Evolutionary conservation across 2,888 invertebrate genomes (phyloP).

Genomic region (Conistra vaccinii): DNA sequence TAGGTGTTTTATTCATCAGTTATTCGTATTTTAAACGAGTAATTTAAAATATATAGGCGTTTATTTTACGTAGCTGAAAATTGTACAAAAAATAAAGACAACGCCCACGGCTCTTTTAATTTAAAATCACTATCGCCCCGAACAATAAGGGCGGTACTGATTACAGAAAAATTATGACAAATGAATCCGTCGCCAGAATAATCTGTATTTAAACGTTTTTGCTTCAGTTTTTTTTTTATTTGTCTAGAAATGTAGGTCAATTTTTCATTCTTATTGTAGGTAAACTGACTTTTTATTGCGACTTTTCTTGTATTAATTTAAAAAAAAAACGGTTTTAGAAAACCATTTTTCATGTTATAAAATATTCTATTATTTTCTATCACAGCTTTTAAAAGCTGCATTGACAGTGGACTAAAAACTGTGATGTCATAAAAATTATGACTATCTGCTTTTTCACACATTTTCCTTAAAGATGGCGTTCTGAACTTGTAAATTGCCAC

Average conservation of each 20-base stretch:
- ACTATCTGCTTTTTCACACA: too few relatives aligned
- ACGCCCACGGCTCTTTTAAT: conserved; percentile 84
- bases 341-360: not conserved
- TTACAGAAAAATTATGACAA: conserved; percentile 76
- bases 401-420: not conserved
- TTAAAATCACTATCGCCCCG: conserved; percentile 82
- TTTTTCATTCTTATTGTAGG: not conserved
- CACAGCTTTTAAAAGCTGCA: not conserved
- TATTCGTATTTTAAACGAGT: not conserved
- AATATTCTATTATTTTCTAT: not conserved
- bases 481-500: conserved; percentile 3
- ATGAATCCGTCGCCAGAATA: conserved; percentile 64
- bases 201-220: conserved; percentile 44
- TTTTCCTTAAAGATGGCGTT: not conserved
- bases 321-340: not conserved
- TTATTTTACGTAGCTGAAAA: conserved; percentile 36
- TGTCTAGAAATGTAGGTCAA: not conserved
- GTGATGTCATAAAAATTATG: not conserved
- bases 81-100: conserved; percentile 76
- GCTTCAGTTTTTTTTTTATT: conserved; percentile 14
- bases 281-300: not conserved
- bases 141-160: conserved; percentile 74
- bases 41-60: conserved; percentile 1
- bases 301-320: not conserved
- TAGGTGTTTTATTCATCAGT: not conserved